Percentiles rank a stretch among this genome's conserved stretches.
Evolutionary conservation across 2,113 vertebrate genomes (phyloP).

Genomic region (Pygoscelis antarcticus): DNA sequence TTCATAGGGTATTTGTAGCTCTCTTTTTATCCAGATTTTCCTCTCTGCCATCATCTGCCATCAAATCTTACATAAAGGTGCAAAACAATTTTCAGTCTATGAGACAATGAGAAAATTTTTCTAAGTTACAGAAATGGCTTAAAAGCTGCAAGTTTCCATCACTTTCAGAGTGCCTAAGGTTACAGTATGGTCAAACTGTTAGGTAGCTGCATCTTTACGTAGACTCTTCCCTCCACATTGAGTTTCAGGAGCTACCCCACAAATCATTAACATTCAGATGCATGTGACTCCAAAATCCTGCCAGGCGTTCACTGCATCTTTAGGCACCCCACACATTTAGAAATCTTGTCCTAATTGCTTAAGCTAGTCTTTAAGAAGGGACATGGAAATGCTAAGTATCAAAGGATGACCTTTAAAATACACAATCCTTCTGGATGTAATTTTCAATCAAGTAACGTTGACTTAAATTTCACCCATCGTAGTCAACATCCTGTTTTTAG

Average conservation of each 20-base stretch:
- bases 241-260: neutral
- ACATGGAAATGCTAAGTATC: neutral
- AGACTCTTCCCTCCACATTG: fast-evolving
- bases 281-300: neutral
- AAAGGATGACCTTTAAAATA: neutral
- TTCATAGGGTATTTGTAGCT: neutral
- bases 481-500: neutral
- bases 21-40: neutral
- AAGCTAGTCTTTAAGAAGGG: neutral
- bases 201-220: neutral
- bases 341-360: neutral
- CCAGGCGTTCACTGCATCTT: neutral
- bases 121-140: neutral
- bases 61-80: neutral
- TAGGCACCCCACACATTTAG: neutral
- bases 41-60: neutral
- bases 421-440: neutral
- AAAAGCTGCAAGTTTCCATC: neutral
- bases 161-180: neutral
- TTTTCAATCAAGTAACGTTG: neutral
- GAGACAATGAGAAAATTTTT: neutral
- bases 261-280: neutral
- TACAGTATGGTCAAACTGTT: neutral
- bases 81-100: neutral
- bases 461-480: neutral